These are phyloP conservation scores for Xyliphius kryptos DNA, from an alignment of 2,113 vertebrate species.

Conservation along the genomic window DNA sequence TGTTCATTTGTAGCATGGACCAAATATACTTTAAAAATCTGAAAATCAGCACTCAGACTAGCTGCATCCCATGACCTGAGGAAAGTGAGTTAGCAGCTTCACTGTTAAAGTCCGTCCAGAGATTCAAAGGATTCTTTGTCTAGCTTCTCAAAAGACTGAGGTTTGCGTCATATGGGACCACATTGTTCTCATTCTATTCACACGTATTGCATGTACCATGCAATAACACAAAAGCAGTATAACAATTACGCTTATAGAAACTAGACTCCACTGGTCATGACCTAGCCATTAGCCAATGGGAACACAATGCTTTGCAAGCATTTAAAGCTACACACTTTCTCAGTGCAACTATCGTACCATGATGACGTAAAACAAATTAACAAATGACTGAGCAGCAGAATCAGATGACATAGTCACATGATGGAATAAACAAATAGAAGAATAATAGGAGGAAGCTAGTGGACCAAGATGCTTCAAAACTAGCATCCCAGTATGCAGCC, in stretches of 20 bases:
- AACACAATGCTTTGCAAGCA: too few species aligned
- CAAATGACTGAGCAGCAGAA: slow-evolving; percentile 10
- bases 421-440: slow-evolving; percentile 18
- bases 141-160: slow-evolving; percentile 22
- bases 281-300: slow-evolving; percentile 4
- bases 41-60: too few species aligned
- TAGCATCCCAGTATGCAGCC: slow-evolving; percentile 34
- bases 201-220: slow-evolving; percentile 4
- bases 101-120: slow-evolving; percentile 22
- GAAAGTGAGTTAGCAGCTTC: too few species aligned
- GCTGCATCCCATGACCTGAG: too few species aligned
- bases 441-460: slow-evolving; percentile 27
- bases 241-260: too few species aligned
- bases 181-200: slow-evolving; percentile 21
- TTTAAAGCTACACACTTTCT: too few species aligned
- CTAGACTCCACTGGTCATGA: slow-evolving; percentile 9
- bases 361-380: slow-evolving; percentile 1
- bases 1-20: too few species aligned
- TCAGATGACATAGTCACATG: slow-evolving; percentile 16
- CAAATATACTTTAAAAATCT: too few species aligned
- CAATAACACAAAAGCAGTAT: slow-evolving; percentile 20
- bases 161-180: slow-evolving; percentile 42
- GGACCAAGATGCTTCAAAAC: slow-evolving; percentile 22
- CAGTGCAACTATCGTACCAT: slow-evolving; percentile 15
- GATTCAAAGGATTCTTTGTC: slow-evolving; percentile 37